phyloP scores from a whole-genome alignment of 2,113 vertebrate species.

The Mustelus asterias region DNA sequence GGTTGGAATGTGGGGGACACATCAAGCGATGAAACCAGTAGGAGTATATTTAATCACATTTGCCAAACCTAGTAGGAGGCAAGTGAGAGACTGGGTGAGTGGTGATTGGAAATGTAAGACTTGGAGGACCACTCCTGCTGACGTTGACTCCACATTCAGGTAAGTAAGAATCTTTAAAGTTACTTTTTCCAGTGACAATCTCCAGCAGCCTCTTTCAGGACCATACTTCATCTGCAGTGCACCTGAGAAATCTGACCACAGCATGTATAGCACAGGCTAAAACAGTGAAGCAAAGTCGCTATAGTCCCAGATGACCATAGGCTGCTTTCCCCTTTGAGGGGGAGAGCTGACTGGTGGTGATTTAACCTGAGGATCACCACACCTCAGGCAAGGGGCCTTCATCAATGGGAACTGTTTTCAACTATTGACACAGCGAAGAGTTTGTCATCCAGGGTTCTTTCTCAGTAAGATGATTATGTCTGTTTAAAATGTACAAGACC shows the following conservation, averaged over 20 bases:
- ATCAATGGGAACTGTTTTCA: neutral
- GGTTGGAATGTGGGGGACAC: too few relatives aligned
- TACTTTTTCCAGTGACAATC: neutral
- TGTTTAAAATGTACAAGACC: neutral
- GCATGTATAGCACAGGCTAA: neutral
- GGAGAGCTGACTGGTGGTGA: too few relatives aligned
- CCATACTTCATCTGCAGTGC: neutral
- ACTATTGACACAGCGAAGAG: neutral
- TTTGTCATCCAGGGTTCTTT: neutral
- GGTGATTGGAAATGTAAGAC: neutral
- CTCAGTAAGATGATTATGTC: neutral
- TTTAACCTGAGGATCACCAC: too few relatives aligned
- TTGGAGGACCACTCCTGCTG: neutral
- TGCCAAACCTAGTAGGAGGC: neutral
- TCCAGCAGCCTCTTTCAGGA: neutral
- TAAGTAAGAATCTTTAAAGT: neutral
- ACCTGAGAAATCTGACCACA: neutral
- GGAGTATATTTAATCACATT: too few relatives aligned
- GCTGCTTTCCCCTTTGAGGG: too few relatives aligned
- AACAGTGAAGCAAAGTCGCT: neutral
- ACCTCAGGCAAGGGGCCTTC: too few relatives aligned
- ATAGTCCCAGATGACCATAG: too few relatives aligned
- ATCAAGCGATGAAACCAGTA: too few relatives aligned
- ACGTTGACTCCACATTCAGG: neutral
- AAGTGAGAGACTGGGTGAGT: neutral